These are phyloP conservation scores for Lacanobia wlatinum DNA, from an alignment of 2,888 invertebrate genomes.

Conservation along the genomic window DNA sequence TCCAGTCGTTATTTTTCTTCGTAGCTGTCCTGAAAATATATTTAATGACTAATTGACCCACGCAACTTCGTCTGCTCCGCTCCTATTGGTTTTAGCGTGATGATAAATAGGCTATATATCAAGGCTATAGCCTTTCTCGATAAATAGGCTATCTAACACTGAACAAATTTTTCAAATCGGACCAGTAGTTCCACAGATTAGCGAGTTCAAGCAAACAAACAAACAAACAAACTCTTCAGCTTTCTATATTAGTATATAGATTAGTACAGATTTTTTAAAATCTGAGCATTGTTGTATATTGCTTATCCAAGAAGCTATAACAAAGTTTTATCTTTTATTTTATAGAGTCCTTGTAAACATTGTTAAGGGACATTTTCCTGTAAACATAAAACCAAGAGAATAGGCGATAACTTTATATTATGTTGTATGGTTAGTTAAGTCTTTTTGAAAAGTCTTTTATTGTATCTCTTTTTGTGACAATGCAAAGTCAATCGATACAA, in stretches of 20 bases:
- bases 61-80: too few species aligned
- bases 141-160: too few species aligned
- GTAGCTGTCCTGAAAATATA: conserved; percentile 76
- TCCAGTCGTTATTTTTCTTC: conserved; percentile 81
- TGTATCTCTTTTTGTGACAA: conserved; percentile 38
- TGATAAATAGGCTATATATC: too few species aligned
- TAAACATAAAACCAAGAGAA: conserved; percentile 45
- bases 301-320: conserved; percentile 17
- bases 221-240: too few species aligned
- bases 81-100: too few species aligned
- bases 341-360: conserved; percentile 3
- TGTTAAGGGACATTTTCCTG: conserved; percentile 10
- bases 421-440: conserved; percentile 38
- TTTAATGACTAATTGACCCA: too few species aligned
- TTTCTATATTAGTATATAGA: too few species aligned
- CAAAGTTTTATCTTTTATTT: conserved; percentile 24
- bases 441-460: conserved; percentile 33
- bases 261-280: conserved; percentile 31
- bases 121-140: too few species aligned
- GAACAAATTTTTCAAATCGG: too few species aligned
- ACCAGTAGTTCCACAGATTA: too few species aligned
- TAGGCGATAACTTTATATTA: conserved; percentile 20
- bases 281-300: neutral
- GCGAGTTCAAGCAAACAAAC: too few species aligned
- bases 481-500: conserved; percentile 28